Base-by-base conservation (phyloP, 2,797 vertebrate species). In the Urophycis tenuis region DNA sequence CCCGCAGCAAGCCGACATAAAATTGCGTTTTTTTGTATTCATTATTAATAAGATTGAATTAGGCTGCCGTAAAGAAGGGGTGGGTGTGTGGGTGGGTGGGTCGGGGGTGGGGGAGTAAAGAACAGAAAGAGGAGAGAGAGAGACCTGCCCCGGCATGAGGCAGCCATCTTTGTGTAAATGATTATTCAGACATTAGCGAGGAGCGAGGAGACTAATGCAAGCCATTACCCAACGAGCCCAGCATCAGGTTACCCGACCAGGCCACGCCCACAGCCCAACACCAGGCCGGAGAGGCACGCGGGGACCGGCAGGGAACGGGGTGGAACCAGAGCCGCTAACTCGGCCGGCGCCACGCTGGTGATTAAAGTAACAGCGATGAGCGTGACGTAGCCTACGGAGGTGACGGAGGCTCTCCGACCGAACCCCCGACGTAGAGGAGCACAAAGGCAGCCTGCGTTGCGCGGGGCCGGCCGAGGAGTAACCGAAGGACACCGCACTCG, bases 11-110 rank as follows among this genome's bases (percentile, higher is more conserved):
- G 92, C 94, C 92, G 88, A 87, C 83, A 94, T 94, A 96, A 97
- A 96, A 98, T 95, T 95, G 95, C 93, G 93, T 97, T 97, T 96
- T 96, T 93, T 97, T 97, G 96, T 97, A 98, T 98, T 96, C 95
- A 99, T 98, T 98, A 98, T 98, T 99, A 97, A 99, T 98, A 98
- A 96, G 93, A 91, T 91, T 85, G 92, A 98, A 96, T 98, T 97
- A 97, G 93, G 15, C 60, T 93, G 91, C 85, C 87, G 88, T 86
- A 93, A 93, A 95, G 94, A 89, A 87, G 33, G 67, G 45, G 69
- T 53, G 80, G 72, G 67, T n/a, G 60, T n/a, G 41, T 2, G 53
- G 22, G 53, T 22, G 22, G n/a, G 25, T n/a, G 60, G 25, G 25
- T 1, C 14, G 60, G 60, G 60, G n/a, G n/a, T n/a, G 60, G 25